Evolutionary conservation across 2,113 vertebrate species (phyloP), one percentile per base, ranked within the genome.

Genomic region (Ivindomyrus marchei): DNA sequence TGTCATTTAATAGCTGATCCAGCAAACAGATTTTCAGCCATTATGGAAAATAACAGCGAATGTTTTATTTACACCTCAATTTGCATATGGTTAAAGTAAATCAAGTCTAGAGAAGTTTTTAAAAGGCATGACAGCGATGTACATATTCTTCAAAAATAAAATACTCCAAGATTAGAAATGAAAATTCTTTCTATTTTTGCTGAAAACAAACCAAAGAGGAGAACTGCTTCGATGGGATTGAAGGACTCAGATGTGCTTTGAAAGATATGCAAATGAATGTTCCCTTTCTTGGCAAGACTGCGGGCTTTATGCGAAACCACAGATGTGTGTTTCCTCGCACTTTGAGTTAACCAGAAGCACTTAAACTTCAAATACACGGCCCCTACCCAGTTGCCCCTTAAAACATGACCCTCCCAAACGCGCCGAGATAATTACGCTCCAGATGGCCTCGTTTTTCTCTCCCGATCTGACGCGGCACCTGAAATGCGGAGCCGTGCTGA

Each of bases 321-420:
- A 36, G 47, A 80, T 52, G 66, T 89, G 6, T 27, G 24, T 80
- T 89, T 45, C 46, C 45, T 80, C 47, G 13, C 47, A 50, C 19
- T 89, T 62, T 50, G 46, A 50, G 88, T 39, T 80, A 89, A 89
- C 70, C 47, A 74, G 70, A 10, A 83, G 66, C 88, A 89, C 19
- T 89, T 70, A 74, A 88, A 88, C 66, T 52, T 39, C 66, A 89
- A 89, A 89, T 24, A 21, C n/a, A 6, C 24, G 10, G 15, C 50
- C 47, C 47, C 50, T 70, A 11, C 45, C n/a, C 6, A 24, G 4
- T 19, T 15, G 42, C 13, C 62, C 42, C 5, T 74, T 47, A 74
- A 27, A 36, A 74, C 21, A 11, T 7, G 11, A 27, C 17, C 42
- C 24, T 49, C 88, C 3, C 24, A 47, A 58, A 70, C 2, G 2